Conservation (phyloP, 2,113 vertebrate species). For the Megaptera novaeangliae region DNA sequence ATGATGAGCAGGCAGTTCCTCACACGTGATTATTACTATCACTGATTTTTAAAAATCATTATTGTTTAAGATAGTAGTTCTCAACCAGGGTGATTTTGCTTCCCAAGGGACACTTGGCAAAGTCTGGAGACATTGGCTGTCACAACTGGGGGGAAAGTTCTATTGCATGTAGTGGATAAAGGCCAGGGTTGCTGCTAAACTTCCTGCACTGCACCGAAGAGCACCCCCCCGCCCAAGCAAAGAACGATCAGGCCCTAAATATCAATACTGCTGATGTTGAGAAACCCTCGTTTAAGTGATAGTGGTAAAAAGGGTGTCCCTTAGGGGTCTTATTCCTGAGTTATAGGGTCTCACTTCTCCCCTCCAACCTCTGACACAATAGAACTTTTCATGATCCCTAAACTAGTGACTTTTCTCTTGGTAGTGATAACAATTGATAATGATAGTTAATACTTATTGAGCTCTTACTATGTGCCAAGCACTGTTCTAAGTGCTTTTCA, state of each 20-base stretch:
- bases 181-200: neutral
- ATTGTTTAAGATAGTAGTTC: constrained; percentile 13
- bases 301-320: neutral
- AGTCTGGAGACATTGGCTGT: neutral
- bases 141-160: neutral
- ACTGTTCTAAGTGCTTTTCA: neutral
- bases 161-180: neutral
- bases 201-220: neutral
- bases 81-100: neutral
- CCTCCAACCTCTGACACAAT: neutral
- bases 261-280: neutral
- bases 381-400: neutral
- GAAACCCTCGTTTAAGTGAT: neutral
- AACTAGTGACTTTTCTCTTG: neutral
- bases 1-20: neutral
- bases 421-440: neutral
- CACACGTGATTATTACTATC: neutral
- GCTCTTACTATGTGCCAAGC: neutral
- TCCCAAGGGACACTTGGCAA: neutral
- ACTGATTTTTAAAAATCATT: neutral
- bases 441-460: neutral
- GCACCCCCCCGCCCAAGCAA: no score
- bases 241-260: neutral
- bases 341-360: neutral
- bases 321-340: neutral